phyloP scores from a whole-genome alignment of 2,797 vertebrate species.

The Gastrophryne carolinensis region DNA sequence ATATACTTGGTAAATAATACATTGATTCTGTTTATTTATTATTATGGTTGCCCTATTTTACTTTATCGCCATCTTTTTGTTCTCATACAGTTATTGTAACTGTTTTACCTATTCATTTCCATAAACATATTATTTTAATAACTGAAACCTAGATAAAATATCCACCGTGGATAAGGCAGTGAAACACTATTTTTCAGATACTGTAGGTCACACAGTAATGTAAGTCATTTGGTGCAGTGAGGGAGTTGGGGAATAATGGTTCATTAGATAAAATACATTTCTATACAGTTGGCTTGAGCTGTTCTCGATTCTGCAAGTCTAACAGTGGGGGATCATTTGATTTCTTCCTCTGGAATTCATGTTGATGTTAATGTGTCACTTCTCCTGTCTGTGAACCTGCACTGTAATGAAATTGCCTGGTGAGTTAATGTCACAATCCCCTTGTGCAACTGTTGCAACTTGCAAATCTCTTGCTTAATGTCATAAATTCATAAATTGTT shows the following conservation, averaged over 20 bases:
- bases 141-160: conserved; percentile 30
- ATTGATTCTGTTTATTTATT: background rate
- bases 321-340: conserved; percentile 2
- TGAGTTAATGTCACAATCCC: background rate
- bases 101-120: conserved; percentile 25
- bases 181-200: conserved; percentile 39
- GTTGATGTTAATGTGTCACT: background rate
- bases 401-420: background rate
- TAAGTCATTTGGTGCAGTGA: conserved; percentile 11
- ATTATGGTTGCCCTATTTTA: background rate
- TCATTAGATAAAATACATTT: conserved; percentile 18
- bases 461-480: too few species aligned
- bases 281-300: conserved; percentile 11
- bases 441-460: too few species aligned
- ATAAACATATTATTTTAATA: conserved; percentile 38
- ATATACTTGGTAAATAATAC: background rate
- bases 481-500: too few species aligned
- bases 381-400: background rate
- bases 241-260: conserved; percentile 23
- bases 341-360: background rate
- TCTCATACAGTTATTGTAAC: conserved; percentile 11
- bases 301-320: conserved; percentile 7
- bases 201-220: conserved; percentile 23
- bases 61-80: conserved; percentile 19
- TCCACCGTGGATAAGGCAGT: conserved; percentile 29